phyloP scores from a whole-genome alignment of 2,113 vertebrate genomes.

The Varanus salvator region DNA sequence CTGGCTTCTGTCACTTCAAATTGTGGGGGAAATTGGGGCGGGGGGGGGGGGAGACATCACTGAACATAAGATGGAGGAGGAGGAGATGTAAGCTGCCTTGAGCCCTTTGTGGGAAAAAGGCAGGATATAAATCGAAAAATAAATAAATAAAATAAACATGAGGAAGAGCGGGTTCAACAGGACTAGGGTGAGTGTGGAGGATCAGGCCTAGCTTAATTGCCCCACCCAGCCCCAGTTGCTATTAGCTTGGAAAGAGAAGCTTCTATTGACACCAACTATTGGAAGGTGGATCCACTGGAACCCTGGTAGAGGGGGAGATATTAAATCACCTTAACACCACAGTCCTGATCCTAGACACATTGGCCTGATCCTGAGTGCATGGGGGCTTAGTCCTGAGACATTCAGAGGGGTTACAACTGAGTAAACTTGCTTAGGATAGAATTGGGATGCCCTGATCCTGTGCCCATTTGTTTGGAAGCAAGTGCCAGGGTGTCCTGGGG shows the following conservation, averaged over 20 bases:
- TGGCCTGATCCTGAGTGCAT: not conserved
- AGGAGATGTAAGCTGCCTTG: no score
- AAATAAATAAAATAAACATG: no score
- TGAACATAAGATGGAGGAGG: no score
- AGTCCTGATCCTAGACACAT: not conserved
- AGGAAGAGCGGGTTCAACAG: not conserved
- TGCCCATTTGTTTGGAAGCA: no score
- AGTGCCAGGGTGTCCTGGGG: not conserved
- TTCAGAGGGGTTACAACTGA: not conserved
- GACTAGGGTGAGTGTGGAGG: not conserved
- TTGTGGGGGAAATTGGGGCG: no score
- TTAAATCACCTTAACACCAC: not conserved
- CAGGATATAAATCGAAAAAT: no score
- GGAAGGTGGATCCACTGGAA: not conserved
- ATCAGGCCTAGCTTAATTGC: not conserved
- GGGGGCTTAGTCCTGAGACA: no score
- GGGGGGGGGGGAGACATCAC: not conserved
- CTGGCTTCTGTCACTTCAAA: not conserved
- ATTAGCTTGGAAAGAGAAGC: not conserved
- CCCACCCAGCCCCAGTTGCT: not conserved
- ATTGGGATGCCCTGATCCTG: no score
- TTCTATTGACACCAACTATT: not conserved
- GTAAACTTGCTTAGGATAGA: not conserved
- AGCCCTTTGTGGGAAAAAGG: no score
- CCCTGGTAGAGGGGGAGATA: not conserved